These are phyloP conservation scores for Lasioglossum pauxillum DNA, from an alignment of 2,888 invertebrate species.

Conservation along the genomic window DNA sequence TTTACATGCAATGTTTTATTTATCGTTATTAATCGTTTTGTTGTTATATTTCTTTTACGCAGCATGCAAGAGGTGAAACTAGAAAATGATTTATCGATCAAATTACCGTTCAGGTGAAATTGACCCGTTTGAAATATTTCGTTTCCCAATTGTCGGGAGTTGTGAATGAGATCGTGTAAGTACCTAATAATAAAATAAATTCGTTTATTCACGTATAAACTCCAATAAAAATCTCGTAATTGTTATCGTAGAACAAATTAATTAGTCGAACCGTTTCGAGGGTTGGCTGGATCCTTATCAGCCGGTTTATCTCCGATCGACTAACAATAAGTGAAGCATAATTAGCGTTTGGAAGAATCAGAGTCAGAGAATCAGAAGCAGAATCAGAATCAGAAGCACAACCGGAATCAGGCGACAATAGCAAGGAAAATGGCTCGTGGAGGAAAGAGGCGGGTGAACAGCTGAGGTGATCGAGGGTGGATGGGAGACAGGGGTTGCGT, in stretches of 20 bases:
- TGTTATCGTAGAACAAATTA: neutral
- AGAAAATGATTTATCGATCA: neutral
- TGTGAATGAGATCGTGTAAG: neutral
- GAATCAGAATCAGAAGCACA: neutral
- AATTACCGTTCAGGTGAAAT: neutral
- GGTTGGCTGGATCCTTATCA: neutral
- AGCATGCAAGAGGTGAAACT: neutral
- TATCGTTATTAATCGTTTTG: neutral
- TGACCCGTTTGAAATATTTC: neutral
- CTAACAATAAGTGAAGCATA: neutral
- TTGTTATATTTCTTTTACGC: too few relatives aligned
- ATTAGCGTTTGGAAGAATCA: neutral
- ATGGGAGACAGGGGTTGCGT: constrained; percentile 8
- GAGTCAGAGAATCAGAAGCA: neutral
- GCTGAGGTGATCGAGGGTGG: neutral
- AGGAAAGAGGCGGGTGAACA: neutral
- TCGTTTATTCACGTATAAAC: too few relatives aligned
- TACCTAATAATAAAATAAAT: neutral
- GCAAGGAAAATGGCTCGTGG: constrained; percentile 12
- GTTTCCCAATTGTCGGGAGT: neutral
- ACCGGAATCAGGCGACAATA: constrained; percentile 3
- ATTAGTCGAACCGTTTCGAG: neutral
- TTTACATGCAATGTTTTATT: neutral
- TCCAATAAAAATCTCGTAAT: neutral
- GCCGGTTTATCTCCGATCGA: neutral